phyloP scores from a whole-genome alignment of 2,888 invertebrate species.

The Pantelozetes paolii region DNA sequence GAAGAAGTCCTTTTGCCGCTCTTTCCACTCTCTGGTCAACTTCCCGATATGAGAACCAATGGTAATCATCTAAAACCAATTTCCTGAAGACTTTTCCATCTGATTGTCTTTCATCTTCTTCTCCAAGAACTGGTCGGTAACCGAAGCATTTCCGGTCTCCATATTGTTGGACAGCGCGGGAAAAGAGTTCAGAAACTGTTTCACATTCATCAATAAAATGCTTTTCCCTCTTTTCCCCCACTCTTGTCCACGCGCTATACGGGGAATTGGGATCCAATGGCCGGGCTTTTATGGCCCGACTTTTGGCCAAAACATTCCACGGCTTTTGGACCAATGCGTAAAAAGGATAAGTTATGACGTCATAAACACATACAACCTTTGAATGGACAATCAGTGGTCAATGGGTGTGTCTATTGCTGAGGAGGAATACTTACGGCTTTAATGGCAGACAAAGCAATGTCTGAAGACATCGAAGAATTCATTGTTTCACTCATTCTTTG shows the following conservation, averaged over 20 bases:
- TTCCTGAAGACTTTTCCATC: conserved; percentile 95
- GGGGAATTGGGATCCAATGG: conserved; percentile 10
- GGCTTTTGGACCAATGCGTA: conserved; percentile 81
- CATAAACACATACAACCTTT: conserved; percentile 65
- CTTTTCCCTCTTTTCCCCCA: neutral
- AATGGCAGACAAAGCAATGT: too few relatives aligned
- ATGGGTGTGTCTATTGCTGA: neutral
- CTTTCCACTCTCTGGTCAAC: conserved; percentile 68
- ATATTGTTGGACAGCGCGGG: conserved; percentile 70
- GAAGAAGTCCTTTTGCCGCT: conserved; percentile 78
- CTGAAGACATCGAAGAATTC: too few relatives aligned
- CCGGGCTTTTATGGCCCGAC: neutral
- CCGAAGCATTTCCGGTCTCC: conserved; percentile 74
- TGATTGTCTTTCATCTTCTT: conserved; percentile 88
- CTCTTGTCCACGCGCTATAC: conserved; percentile 27
- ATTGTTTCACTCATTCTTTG: too few relatives aligned
- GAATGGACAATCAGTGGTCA: neutral
- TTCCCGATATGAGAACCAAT: conserved; percentile 78
- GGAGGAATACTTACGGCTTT: too few relatives aligned
- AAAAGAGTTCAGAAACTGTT: conserved; percentile 64
- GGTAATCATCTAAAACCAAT: conserved; percentile 87
- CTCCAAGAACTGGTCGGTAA: conserved; percentile 80
- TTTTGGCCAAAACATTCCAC: conserved; percentile 60
- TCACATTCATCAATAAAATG: conserved; percentile 35
- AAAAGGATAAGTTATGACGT: conserved; percentile 82